phyloP scores from a whole-genome alignment of 2,113 vertebrate species.

The Microtus pennsylvanicus region DNA sequence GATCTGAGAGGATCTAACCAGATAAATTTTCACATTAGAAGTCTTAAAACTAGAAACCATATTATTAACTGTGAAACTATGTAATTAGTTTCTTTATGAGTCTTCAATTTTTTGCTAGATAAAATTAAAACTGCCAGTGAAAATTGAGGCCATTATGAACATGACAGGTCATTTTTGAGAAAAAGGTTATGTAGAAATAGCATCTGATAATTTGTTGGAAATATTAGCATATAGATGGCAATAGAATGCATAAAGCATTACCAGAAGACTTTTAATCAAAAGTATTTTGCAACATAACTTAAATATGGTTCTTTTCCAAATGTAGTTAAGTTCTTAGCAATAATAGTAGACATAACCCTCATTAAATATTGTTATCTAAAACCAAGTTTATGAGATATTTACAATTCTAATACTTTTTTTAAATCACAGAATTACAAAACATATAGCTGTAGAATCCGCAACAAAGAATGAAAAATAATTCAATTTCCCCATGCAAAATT shows the following conservation, averaged over 20 bases:
- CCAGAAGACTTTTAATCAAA: constrained; percentile 83
- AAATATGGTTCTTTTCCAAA: constrained; percentile 52
- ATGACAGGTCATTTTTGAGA: constrained; percentile 86
- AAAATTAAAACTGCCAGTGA: constrained; percentile 85
- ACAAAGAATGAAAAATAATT: not conserved
- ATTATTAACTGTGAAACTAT: constrained; percentile 86
- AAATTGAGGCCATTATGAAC: constrained; percentile 83
- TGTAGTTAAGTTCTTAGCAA: not conserved
- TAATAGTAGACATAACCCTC: not conserved
- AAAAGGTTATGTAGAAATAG: constrained; percentile 84
- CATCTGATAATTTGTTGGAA: constrained; percentile 86
- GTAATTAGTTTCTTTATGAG: constrained; percentile 87
- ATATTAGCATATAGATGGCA: constrained; percentile 89
- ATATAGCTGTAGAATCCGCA: not conserved
- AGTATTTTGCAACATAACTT: constrained; percentile 56
- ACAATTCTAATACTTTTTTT: not conserved
- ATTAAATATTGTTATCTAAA: constrained; percentile 13
- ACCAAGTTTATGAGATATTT: not conserved
- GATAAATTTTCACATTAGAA: constrained; percentile 78
- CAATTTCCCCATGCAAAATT: not conserved
- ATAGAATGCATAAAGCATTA: constrained; percentile 84
- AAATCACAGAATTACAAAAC: constrained; percentile 23
- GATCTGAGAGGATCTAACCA: constrained; percentile 71
- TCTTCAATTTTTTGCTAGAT: constrained; percentile 83
- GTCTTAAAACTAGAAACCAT: constrained; percentile 84